These are phyloP conservation scores for Luperina nickerlii DNA, from an alignment of 2,888 invertebrate species.

Conservation along the genomic window DNA sequence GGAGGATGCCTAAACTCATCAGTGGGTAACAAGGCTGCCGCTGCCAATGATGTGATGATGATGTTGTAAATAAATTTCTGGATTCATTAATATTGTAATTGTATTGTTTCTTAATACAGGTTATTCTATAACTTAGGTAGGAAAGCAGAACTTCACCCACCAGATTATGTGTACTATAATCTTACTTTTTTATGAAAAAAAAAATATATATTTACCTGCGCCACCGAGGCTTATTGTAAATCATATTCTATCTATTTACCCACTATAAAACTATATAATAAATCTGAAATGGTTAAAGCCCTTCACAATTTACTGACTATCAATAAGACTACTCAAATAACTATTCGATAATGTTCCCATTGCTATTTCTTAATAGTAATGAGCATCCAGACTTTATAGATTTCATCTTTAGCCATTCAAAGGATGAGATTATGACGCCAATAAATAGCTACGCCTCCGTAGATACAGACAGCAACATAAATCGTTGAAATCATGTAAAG, in stretches of 20 bases:
- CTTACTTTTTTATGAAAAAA: too few species aligned
- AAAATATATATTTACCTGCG: neutral
- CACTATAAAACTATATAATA: neutral
- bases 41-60: neutral
- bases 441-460: constrained; percentile 54
- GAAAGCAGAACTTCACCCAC: too few species aligned
- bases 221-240: neutral
- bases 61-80: neutral
- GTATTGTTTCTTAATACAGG: too few species aligned
- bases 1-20: neutral
- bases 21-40: neutral
- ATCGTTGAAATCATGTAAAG: neutral
- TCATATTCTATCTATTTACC: neutral
- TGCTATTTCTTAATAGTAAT: constrained; percentile 27
- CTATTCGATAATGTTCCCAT: constrained; percentile 9
- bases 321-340: constrained; percentile 4
- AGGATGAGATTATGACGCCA: constrained; percentile 34
- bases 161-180: too few species aligned
- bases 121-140: too few species aligned
- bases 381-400: constrained; percentile 32
- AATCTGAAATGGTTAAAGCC: neutral
- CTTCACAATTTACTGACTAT: neutral
- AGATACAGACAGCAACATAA: constrained; percentile 13
- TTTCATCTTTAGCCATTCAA: constrained; percentile 33
- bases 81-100: neutral